phyloP scores from a whole-genome alignment of 2,113 vertebrate genomes.

The Vanacampus margaritifer region DNA sequence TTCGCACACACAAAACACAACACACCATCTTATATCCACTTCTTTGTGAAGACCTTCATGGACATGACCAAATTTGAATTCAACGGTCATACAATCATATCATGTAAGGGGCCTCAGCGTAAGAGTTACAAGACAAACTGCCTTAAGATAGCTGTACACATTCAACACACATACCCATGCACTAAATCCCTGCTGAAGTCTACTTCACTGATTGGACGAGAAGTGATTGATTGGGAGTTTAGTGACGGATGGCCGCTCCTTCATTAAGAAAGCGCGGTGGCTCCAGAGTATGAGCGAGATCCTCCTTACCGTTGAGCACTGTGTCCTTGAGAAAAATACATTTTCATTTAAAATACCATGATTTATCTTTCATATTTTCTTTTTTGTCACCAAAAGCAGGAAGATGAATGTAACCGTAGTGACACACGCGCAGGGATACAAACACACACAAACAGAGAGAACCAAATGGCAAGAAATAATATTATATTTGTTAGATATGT shows the following conservation, averaged over 20 bases:
- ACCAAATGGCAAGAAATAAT: slow-evolving; percentile 42
- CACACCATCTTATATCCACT: neutral
- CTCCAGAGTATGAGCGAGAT: neutral
- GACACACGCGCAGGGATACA: slow-evolving; percentile 6
- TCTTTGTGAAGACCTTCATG: neutral
- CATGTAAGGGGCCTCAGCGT: neutral
- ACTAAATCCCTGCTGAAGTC: slow-evolving; percentile 27
- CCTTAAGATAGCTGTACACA: neutral
- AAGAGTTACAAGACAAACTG: neutral
- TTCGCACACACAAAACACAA: neutral
- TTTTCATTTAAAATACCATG: neutral
- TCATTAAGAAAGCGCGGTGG: slow-evolving; percentile 8
- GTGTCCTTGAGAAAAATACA: slow-evolving; percentile 2
- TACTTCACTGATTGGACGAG: slow-evolving; percentile 59
- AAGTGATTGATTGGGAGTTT: slow-evolving; percentile 53
- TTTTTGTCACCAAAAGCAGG: neutral
- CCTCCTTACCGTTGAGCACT: neutral
- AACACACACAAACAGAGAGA: slow-evolving; percentile 5
- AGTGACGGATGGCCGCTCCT: slow-evolving; percentile 45
- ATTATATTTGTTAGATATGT: slow-evolving; percentile 43
- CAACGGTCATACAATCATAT: neutral
- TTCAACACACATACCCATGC: slow-evolving; percentile 10
- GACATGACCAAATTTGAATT: neutral
- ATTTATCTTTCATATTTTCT: slow-evolving; percentile 1
- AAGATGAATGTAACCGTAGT: slow-evolving; percentile 6